phyloP scores from a whole-genome alignment of 2,797 vertebrate genomes.

The Cossypha polioptera region DNA sequence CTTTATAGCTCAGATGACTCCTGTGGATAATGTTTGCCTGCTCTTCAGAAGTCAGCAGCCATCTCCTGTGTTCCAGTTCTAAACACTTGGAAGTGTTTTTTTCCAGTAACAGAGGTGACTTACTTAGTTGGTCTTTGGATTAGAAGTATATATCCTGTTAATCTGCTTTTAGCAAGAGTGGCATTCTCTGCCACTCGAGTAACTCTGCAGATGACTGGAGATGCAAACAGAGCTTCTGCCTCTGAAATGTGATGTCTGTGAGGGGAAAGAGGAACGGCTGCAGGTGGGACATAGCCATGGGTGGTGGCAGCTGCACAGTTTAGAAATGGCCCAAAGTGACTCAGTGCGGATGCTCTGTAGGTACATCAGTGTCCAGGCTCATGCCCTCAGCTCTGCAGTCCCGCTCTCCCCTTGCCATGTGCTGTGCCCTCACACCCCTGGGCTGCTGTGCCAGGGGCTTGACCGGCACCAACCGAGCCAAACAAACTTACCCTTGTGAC shows the following conservation, averaged over 20 bases:
- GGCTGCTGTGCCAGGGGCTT: neutral
- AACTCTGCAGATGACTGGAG: neutral
- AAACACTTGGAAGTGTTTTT: neutral
- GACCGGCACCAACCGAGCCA: rapidly evolving
- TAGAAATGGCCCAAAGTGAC: rapidly evolving
- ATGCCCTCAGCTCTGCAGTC: rapidly evolving
- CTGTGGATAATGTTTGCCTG: neutral
- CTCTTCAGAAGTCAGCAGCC: neutral
- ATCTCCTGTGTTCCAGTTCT: neutral
- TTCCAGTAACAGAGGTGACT: neutral
- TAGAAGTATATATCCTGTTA: neutral
- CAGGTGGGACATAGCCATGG: rapidly evolving
- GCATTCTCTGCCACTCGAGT: neutral
- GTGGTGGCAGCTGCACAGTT: rapidly evolving
- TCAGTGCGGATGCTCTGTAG: rapidly evolving
- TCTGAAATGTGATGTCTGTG: rapidly evolving
- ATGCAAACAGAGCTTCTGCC: neutral
- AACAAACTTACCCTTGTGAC: neutral
- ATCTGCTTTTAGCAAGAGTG: neutral
- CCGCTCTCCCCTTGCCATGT: rapidly evolving
- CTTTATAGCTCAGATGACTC: neutral
- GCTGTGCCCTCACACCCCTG: rapidly evolving
- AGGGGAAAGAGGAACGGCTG: neutral
- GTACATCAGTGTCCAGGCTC: neutral
- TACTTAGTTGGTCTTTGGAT: neutral